Evolutionary conservation across 2,888 invertebrate genomes (phyloP).

Genomic region (Chrysotoxum bicinctum): DNA sequence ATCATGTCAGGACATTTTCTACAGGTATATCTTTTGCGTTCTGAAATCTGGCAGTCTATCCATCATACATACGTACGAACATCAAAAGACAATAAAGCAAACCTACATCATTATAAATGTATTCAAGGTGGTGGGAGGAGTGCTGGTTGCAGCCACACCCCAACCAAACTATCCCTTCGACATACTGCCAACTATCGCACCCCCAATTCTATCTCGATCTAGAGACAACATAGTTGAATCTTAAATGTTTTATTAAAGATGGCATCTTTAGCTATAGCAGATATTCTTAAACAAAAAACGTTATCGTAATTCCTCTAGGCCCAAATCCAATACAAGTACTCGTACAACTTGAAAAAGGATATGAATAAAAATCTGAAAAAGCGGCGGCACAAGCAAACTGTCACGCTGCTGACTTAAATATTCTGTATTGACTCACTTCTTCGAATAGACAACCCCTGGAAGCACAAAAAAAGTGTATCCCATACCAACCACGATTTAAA

Average conservation of each 20-base stretch:
- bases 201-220: not conserved
- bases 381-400: constrained; percentile 36
- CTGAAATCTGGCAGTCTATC: not conserved
- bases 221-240: not conserved
- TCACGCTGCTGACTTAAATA: constrained; percentile 55
- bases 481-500: not conserved
- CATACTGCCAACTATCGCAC: constrained; percentile 4
- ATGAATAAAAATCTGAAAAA: constrained; percentile 56
- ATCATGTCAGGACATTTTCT: not conserved
- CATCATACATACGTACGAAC: not conserved
- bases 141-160: not conserved
- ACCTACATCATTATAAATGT: constrained; percentile 63
- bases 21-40: not conserved
- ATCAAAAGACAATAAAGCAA: constrained; percentile 13
- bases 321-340: not conserved
- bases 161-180: not conserved
- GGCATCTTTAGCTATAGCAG: constrained; percentile 28
- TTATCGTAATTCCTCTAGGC: constrained; percentile 6
- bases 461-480: constrained; percentile 15
- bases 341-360: constrained; percentile 1
- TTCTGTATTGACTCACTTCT: constrained; percentile 12
- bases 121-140: not conserved
- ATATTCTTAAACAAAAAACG: constrained; percentile 18
- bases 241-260: constrained; percentile 57
- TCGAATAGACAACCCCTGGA: not conserved